Evolutionary conservation across 2,113 vertebrate species (phyloP), one percentile per base, ranked within the genome.

Genomic region (Thymallus thymallus): DNA sequence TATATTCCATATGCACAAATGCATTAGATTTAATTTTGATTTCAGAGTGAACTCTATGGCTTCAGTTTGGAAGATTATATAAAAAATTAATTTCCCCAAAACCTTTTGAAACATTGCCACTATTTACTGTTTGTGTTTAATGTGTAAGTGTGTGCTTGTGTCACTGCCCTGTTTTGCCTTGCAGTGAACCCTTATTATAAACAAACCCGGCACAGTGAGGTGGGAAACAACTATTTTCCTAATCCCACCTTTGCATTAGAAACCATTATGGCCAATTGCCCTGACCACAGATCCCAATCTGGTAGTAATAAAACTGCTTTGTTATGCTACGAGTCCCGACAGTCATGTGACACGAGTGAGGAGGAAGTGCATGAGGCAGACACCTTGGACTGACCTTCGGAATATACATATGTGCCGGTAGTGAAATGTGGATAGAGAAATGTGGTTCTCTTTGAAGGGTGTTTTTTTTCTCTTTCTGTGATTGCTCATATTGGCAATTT

Each of bases 321-420:
- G 83, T 82, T 80, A 63, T 2, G 26, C 73, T 68, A 45, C 4
- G 66, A 55, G 68, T 46, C 20, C 61, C 66, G 26, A 80, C 79
- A 64, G 79, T 85, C 84, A 83, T n/a, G 76, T 82, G 84, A 87
- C 78, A 58, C 70, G 78, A 64, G 63, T 55, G 65, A 68, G 64
- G 20, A 55, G 0, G 71, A 69, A 74, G 84, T 83, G 82, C 79
- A 80, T 67, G 84, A 76, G 82, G 78, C 32, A 58, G 29, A 64
- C n/a, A 9, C 5, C 18, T 16, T 60, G 56, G 35, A 23, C 74
- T 76, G 61, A 85, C 83, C 74, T 78, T 79, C 78, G 3, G 77
- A 46, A 24, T 30, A 65, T 16, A 65, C 24, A 30, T 65, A 73
- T 46, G 72, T 65, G 46, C 13, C 5, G 16, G 3, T 51, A 51